Evolutionary conservation across 2,797 vertebrate species (phyloP).

Genomic region (Myotis planiceps): DNA sequence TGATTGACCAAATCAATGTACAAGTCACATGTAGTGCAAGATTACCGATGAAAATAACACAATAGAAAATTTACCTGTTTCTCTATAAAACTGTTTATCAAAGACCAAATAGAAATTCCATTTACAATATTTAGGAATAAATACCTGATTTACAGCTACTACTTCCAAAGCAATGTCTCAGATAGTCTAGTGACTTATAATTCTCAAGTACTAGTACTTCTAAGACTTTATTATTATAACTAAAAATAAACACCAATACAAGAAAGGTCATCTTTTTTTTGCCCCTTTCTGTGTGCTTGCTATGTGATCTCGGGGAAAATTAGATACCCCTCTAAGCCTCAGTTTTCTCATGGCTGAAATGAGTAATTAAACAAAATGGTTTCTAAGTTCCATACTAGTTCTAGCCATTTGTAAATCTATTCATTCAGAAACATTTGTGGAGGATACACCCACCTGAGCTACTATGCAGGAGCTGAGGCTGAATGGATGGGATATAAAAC

Average conservation of each 20-base stretch:
- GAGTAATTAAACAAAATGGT: background rate
- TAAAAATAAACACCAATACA: background rate
- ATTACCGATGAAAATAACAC: background rate
- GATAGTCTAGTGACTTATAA: background rate
- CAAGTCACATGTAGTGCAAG: background rate
- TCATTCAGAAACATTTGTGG: background rate
- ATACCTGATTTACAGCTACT: background rate
- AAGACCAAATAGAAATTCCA: background rate
- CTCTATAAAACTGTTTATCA: background rate
- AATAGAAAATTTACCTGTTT: background rate
- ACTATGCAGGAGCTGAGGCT: background rate
- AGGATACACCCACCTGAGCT: background rate
- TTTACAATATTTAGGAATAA: background rate
- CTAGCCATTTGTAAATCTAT: background rate
- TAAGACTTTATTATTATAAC: background rate
- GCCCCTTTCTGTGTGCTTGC: background rate
- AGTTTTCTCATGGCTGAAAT: background rate
- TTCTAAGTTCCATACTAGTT: background rate
- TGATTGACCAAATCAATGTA: background rate
- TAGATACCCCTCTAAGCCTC: background rate
- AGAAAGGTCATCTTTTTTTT: background rate
- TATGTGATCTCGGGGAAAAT: background rate
- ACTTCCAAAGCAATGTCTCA: background rate
- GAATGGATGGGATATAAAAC: background rate
- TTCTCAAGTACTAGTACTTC: background rate